Evolutionary conservation across 2,113 vertebrate genomes (phyloP), one percentile per base, ranked within the genome.

Genomic region (Eurystomus gularis): DNA sequence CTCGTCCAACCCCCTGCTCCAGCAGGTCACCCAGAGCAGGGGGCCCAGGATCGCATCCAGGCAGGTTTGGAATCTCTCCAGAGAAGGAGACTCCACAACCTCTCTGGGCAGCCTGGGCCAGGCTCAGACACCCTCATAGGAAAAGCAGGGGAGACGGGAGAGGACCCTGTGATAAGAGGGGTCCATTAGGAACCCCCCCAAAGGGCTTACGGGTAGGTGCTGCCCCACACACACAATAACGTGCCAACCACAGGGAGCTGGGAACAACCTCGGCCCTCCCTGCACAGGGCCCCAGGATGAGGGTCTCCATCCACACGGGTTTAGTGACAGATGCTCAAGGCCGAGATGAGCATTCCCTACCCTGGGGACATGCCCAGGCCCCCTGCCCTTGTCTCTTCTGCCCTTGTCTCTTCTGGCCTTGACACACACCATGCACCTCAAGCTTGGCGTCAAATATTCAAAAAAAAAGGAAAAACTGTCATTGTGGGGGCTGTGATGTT

Each of bases 241-340:
- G 2, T 10, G 40, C 49, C 49, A 18, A 4, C 21, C 44, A 3
- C 1, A 17, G 31, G 68, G 57, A 25, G 37, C 66, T 35, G 66
- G 35, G 35, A 35, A 23, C 33, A 25, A 11, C 20, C 33, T 13
- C 76, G 9, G 10, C 58, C 37, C 25, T 3, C 60, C 16, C 48
- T 8, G 46, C 60, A 14, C 11, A 21, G 69, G 11, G 49, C 33
- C 17, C 10, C 13, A 5, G 33, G 49, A 25, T 1, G 13, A 13
- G 69, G 48, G 39, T 37, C 29, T 33, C 40, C 49, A 31, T 8
- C 40, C 60, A 6, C 1, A 12, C 0, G 2, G 49, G n/a, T 6
- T 72, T 10, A 55, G 39, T 3, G 1, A 31, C 13, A 23, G 58
- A 42, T 3, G 5, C 2, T 25, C 0, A 1, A 51, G 37, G 64